Evolutionary conservation across 2,113 vertebrate species (phyloP).

Genomic region (Cisticola juncidis): DNA sequence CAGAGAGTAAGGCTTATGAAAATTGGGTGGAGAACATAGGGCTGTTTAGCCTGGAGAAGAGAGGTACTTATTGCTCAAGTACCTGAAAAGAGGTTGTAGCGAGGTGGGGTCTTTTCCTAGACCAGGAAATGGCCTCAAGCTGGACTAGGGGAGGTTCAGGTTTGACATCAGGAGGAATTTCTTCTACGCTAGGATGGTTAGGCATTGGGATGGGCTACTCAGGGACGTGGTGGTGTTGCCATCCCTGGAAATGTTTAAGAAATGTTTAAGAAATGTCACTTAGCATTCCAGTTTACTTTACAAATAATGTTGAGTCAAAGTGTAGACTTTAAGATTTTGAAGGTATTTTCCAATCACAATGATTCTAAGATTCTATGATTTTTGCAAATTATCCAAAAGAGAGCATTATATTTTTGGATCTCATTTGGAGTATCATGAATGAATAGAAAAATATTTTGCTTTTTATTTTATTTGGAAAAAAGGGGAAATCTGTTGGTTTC

Average conservation of each 20-base stretch:
- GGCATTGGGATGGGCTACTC: background rate
- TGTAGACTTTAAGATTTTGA: background rate
- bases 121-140: background rate
- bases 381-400: background rate
- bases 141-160: accelerated
- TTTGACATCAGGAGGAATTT: background rate
- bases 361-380: background rate
- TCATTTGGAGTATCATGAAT: background rate
- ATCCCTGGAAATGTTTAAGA: background rate
- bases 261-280: background rate
- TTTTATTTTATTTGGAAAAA: background rate
- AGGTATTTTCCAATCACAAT: accelerated
- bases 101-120: background rate
- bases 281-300: background rate
- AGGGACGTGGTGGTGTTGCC: no score
- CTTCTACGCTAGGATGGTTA: background rate
- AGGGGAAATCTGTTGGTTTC: background rate
- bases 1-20: background rate
- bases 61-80: no score
- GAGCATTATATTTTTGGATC: accelerated
- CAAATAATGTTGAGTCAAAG: background rate
- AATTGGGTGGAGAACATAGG: background rate
- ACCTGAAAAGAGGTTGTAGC: background rate
- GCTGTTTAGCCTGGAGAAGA: background rate
- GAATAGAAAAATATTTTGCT: background rate